These are phyloP conservation scores for Peromyscus polionotus DNA, from an alignment of 2,113 vertebrate genomes.

Conservation along the genomic window DNA sequence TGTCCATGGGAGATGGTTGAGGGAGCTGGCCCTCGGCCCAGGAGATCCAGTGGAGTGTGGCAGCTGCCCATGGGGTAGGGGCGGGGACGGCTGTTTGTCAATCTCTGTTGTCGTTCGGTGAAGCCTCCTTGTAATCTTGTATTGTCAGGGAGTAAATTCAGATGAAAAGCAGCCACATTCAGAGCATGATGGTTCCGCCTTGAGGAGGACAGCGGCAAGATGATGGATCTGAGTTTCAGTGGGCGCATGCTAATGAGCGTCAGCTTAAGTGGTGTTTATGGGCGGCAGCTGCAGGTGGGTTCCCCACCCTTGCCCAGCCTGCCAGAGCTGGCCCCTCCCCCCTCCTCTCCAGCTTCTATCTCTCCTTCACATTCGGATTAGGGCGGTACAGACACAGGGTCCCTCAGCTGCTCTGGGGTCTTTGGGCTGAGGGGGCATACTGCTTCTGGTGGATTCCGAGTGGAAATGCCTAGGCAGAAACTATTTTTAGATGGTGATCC, in stretches of 20 bases:
- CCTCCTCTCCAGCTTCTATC: not conserved
- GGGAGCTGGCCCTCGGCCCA: rapidly evolving
- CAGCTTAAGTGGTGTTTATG: not conserved
- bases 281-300: rapidly evolving
- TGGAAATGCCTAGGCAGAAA: not conserved
- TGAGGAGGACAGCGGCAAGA: rapidly evolving
- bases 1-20: rapidly evolving
- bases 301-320: not conserved
- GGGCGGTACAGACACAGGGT: not conserved
- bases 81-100: not conserved
- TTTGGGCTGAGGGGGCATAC: not conserved
- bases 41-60: not conserved
- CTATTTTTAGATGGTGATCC: not conserved
- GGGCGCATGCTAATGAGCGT: not conserved
- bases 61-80: not conserved
- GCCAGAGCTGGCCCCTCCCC: rapidly evolving
- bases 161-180: not conserved
- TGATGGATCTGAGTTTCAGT: rapidly evolving
- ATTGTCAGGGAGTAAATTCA: not conserved
- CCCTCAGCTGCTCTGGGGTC: rapidly evolving
- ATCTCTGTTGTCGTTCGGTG: not conserved
- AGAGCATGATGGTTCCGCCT: rapidly evolving
- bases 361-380: not conserved
- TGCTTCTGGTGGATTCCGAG: not conserved
- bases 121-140: not conserved